A percentile compares a stretch with the other conserved stretches of the same genome.
phyloP scores from a whole-genome alignment of 2,888 invertebrate genomes.

The Ptychoptera contaminata region DNA sequence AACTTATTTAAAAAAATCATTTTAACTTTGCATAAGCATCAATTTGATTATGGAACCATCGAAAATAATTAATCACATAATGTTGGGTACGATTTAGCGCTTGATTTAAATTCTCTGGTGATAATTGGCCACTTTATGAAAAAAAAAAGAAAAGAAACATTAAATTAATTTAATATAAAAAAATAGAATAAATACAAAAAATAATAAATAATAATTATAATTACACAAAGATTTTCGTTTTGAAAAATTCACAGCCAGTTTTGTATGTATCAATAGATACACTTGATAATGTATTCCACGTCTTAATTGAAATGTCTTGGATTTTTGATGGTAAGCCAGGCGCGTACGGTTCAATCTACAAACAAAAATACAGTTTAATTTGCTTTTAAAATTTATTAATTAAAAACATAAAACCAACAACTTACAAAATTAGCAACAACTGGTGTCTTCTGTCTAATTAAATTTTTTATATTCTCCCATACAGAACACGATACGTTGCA shows the following conservation, averaged over 20 bases:
- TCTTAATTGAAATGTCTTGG: conserved; percentile 33
- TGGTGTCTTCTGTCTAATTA: conserved; percentile 37
- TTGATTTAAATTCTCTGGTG: conserved; percentile 11
- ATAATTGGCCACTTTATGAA: background rate
- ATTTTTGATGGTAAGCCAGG: conserved; percentile 54
- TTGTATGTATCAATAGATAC: conserved; percentile 36
- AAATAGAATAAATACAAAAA: background rate
- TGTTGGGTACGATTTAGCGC: conserved; percentile 45
- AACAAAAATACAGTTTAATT: conserved; percentile 11
- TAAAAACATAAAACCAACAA: conserved; percentile 11
- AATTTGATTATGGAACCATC: conserved; percentile 55
- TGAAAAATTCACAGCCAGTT: conserved; percentile 42
- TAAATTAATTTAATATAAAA: background rate
- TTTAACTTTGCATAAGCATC: conserved; percentile 41
- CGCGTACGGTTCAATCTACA: conserved; percentile 50
- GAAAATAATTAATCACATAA: conserved; percentile 44
- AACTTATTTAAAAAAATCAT: no score
- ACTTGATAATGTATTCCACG: conserved; percentile 33
- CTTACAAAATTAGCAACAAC: conserved; percentile 36
- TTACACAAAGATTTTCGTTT: conserved; percentile 65
- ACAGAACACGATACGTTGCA: conserved; percentile 35
- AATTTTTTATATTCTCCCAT: conserved; percentile 35
- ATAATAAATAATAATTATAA: conserved; percentile 27
- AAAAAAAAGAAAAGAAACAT: background rate
- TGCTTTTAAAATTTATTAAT: background rate